phyloP scores from a whole-genome alignment of 2,888 invertebrate genomes.

The Drosophila falleni region DNA sequence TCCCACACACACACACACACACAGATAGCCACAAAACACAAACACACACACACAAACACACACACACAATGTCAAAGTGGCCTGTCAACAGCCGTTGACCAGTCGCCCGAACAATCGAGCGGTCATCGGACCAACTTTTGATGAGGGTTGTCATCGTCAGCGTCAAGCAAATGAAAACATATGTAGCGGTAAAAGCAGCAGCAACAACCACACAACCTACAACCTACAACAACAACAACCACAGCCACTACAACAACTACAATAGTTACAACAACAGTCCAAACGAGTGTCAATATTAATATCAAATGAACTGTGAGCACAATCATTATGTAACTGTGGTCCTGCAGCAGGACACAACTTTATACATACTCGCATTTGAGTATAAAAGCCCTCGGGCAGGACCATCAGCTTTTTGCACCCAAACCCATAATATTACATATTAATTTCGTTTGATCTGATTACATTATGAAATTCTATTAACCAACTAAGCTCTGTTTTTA shows the following conservation, averaged over 20 bases:
- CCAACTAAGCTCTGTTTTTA: neutral
- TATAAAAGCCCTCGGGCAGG: constrained; percentile 31
- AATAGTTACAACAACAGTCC: constrained; percentile 18
- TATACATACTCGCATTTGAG: constrained; percentile 13
- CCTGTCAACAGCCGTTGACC: constrained; percentile 76
- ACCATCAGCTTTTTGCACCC: neutral
- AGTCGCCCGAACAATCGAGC: constrained; percentile 74
- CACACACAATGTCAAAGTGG: constrained; percentile 65
- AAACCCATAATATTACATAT: constrained; percentile 6
- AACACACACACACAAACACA: constrained; percentile 9
- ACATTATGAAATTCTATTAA: constrained; percentile 23
- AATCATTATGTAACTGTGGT: constrained; percentile 62
- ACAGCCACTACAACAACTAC: too few relatives aligned
- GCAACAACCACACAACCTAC: constrained; percentile 6
- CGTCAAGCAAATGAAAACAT: constrained; percentile 80
- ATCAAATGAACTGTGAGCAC: constrained; percentile 78
- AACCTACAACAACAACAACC: neutral
- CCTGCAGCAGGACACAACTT: constrained; percentile 51
- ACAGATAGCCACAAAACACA: constrained; percentile 14
- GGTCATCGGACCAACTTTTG: constrained; percentile 77
- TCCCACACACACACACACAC: constrained; percentile 8
- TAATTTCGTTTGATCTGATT: constrained; percentile 13
- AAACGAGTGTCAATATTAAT: constrained; percentile 71
- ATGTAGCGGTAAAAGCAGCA: constrained; percentile 70
- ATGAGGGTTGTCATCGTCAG: constrained; percentile 80